phyloP scores from a whole-genome alignment of 2,797 vertebrate genomes.

The Alcedo quadribrachys region DNA sequence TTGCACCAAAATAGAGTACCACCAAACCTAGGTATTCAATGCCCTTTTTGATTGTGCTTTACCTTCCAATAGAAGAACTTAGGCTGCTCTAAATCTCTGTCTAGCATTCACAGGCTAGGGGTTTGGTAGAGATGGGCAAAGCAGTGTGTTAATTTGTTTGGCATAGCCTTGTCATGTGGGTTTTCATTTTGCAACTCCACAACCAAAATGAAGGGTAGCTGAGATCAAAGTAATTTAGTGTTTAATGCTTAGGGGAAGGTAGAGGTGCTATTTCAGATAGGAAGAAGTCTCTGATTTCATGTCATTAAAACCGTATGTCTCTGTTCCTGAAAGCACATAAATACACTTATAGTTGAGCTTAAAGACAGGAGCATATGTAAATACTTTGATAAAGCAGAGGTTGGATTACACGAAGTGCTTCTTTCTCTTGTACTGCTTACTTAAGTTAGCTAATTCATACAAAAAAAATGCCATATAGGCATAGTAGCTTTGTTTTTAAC shows the following conservation, averaged over 20 bases:
- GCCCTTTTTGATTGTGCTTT: neutral
- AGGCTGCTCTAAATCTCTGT: neutral
- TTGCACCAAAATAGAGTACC: neutral
- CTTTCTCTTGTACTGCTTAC: slow-evolving; percentile 29
- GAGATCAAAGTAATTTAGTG: slow-evolving; percentile 55
- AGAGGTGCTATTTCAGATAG: slow-evolving; percentile 66
- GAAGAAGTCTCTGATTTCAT: slow-evolving; percentile 58
- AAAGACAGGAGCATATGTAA: slow-evolving; percentile 38
- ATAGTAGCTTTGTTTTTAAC: neutral
- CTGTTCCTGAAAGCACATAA: slow-evolving; percentile 48
- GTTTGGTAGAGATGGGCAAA: neutral
- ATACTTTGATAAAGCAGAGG: slow-evolving; percentile 47
- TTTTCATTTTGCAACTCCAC: slow-evolving; percentile 66
- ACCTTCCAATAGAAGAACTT: neutral
- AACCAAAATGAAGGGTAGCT: slow-evolving; percentile 64
- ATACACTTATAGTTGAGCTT: slow-evolving; percentile 13
- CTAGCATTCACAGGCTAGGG: neutral
- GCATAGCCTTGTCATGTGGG: slow-evolving; percentile 60
- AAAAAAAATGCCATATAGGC: neutral
- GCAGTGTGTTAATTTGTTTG: slow-evolving; percentile 19
- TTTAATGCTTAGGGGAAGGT: slow-evolving; percentile 63
- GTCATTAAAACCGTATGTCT: slow-evolving; percentile 51
- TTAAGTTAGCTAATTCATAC: neutral
- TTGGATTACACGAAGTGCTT: neutral
- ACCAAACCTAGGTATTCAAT: neutral